Percentiles rank a stretch among this genome's conserved stretches.
Evolutionary conservation across 2,797 vertebrate genomes (phyloP).

Genomic region (Varecia variegata): DNA sequence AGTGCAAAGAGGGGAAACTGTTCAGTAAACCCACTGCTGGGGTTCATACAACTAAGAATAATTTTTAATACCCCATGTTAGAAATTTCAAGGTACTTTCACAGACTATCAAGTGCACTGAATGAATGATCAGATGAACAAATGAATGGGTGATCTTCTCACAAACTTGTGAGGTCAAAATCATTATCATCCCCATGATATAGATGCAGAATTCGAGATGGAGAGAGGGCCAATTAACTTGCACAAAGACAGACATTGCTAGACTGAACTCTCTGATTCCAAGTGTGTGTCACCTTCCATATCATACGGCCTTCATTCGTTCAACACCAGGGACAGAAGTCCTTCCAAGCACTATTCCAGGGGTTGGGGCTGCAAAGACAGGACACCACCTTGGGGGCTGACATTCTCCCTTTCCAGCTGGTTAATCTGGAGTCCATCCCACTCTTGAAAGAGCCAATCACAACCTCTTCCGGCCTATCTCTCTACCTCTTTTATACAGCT

Average conservation of each 20-base stretch:
- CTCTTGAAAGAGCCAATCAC: background rate
- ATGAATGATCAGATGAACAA: background rate
- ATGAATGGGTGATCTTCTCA: background rate
- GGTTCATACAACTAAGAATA: background rate
- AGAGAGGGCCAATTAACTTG: background rate
- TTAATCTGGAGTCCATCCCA: background rate
- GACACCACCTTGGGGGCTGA: accelerated
- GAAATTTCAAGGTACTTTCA: background rate
- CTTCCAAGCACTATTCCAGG: background rate
- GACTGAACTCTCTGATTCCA: background rate
- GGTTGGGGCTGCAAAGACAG: background rate
- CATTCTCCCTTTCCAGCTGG: background rate
- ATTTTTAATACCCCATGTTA: background rate
- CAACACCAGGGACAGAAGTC: background rate
- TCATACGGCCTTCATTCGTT: background rate
- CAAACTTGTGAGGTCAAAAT: background rate
- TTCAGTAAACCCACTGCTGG: background rate
- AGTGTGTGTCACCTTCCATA: background rate
- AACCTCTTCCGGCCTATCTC: background rate
- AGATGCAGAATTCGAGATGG: background rate
- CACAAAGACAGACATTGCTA: background rate
- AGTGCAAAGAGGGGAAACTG: background rate
- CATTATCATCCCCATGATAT: background rate
- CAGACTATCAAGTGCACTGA: background rate
- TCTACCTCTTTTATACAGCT: background rate